phyloP scores from a whole-genome alignment of 2,888 invertebrate genomes.

The Phortica magna region DNA sequence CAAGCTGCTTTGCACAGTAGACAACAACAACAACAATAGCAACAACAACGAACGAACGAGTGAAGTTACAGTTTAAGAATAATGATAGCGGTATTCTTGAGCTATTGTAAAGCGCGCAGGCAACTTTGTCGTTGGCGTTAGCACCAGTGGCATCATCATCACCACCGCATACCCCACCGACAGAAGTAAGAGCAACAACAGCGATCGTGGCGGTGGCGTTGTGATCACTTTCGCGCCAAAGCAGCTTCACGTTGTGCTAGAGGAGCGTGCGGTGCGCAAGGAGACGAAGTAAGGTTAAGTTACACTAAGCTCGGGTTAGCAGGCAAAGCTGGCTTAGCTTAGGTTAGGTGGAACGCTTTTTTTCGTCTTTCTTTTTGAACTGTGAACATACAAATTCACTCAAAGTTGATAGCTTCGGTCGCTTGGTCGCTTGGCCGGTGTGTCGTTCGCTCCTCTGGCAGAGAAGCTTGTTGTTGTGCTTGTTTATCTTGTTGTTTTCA shows the following conservation, averaged over 20 bases:
- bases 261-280: conserved; percentile 34
- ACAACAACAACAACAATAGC: neutral
- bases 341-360: neutral
- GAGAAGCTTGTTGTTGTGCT: neutral
- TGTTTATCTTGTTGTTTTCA: neutral
- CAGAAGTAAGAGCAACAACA: conserved; percentile 7
- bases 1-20: neutral
- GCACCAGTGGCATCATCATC: conserved; percentile 39
- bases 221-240: conserved; percentile 70
- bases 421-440: neutral
- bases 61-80: conserved; percentile 63
- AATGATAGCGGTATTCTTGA: conserved; percentile 77
- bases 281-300: conserved; percentile 55
- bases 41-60: neutral
- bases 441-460: neutral
- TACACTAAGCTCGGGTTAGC: conserved; percentile 41
- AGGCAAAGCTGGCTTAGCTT: neutral
- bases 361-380: conserved; percentile 58
- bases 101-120: conserved; percentile 61
- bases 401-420: conserved; percentile 72
- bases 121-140: neutral
- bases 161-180: conserved; percentile 25
- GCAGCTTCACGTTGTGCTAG: neutral
- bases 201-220: conserved; percentile 45
- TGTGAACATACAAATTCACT: conserved; percentile 77